These are phyloP conservation scores for Drosophila nigricruria DNA, from an alignment of 2,888 invertebrate species.

Conservation along the genomic window DNA sequence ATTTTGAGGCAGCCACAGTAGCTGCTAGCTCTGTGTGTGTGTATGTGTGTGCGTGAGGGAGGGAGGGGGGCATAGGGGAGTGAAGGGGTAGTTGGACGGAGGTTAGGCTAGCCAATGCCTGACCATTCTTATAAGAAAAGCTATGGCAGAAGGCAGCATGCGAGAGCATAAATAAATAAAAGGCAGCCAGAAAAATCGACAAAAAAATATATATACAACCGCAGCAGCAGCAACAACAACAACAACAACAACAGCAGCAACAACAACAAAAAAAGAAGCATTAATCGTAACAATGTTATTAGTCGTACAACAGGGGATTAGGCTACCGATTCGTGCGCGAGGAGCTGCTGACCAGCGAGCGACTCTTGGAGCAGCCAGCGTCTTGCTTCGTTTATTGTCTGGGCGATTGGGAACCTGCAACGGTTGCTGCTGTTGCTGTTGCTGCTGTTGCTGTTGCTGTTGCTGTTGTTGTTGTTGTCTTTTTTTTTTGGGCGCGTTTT, in stretches of 20 bases:
- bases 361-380: slow-evolving; percentile 26
- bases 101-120: slow-evolving; percentile 48
- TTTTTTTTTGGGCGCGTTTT: slow-evolving; percentile 69
- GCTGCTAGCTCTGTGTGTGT: slow-evolving; percentile 31
- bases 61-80: too few species aligned
- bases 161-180: slow-evolving; percentile 75
- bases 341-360: slow-evolving; percentile 54
- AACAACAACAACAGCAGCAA: slow-evolving; percentile 42
- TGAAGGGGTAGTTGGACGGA: too few species aligned
- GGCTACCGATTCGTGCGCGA: slow-evolving; percentile 84
- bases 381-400: slow-evolving; percentile 56
- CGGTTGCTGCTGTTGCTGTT: slow-evolving; percentile 41
- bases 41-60: background rate
- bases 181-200: slow-evolving; percentile 42
- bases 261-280: slow-evolving; percentile 73
- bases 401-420: slow-evolving; percentile 59
- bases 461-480: slow-evolving; percentile 31
- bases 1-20: slow-evolving; percentile 50
- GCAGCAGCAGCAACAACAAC: slow-evolving; percentile 34
- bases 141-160: slow-evolving; percentile 56
- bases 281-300: slow-evolving; percentile 86
- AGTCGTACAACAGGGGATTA: slow-evolving; percentile 85
- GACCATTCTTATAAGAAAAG: slow-evolving; percentile 78
- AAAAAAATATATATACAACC: slow-evolving; percentile 29
- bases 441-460: slow-evolving; percentile 38